Base-by-base conservation (phyloP, 2,888 invertebrate genomes). In the Odiellus spinosus region DNA sequence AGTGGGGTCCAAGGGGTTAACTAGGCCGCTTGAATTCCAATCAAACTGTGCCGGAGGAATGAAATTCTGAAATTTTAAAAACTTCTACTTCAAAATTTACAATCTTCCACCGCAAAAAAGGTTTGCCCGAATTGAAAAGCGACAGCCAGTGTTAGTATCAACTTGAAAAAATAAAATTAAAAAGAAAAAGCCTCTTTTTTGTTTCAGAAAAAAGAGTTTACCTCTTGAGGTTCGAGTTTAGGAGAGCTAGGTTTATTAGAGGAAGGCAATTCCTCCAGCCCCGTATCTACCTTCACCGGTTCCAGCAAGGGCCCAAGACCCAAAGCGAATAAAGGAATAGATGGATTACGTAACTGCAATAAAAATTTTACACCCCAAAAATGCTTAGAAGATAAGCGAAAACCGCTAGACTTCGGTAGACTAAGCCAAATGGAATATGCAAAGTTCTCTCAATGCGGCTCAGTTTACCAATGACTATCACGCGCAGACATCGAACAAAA, bases 321-420 rank as follows among this genome's bases (percentile, higher is more conserved):
- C n/a, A 82, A 79, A 36, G 87, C 87, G 71, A 82, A 88, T 42
- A 65, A 65, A 77, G 88, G 88, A 72, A 84, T 78, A 47, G 76
- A 73, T 60, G 73, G 73, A 64, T 80, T 82, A 82, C 84, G 83
- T 62, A 81, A 77, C 45, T 82, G 78, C 33, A 45, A 32, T 26
- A 6, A 26, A 26, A 26, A 26, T 6, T 26, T 6, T 4, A 6
- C 4, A 6, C 4, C 26, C 26, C 26, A 26, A 26, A 26, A 26
- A 26, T 26, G 26, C 26, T 26, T 26, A 26, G 26, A 26, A 26
- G 8, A 26, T 26, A 26, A 26, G 26, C 26, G 5, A 26, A 26
- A 26, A 26, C n/a, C n/a, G n/a, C n/a, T n/a, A n/a, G n/a, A n/a
- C n/a, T n/a, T n/a, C n/a, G n/a, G n/a, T n/a, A n/a, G n/a, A n/a